A percentile compares a stretch with the other conserved stretches of the same genome.
Evolutionary conservation across 2,797 vertebrate species (phyloP).

Genomic region (Dryobates pubescens): DNA sequence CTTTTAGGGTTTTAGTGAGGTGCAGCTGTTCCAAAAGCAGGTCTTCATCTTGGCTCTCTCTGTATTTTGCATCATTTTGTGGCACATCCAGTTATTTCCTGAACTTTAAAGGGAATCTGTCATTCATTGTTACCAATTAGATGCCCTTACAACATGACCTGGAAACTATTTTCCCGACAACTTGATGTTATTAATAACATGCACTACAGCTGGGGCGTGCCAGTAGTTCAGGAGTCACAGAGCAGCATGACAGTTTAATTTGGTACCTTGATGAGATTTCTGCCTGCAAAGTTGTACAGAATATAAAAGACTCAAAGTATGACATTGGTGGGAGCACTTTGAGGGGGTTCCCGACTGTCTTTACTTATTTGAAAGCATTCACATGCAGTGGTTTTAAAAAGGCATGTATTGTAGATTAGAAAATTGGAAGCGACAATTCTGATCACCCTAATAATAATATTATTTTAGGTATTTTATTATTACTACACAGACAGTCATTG

Average conservation of each 20-base stretch:
- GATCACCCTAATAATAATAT: not conserved
- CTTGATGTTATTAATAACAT: conserved; percentile 63
- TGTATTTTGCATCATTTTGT: not conserved
- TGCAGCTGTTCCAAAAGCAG: not conserved
- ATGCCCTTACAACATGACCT: conserved; percentile 52
- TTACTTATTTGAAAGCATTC: not conserved
- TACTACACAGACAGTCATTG: not conserved
- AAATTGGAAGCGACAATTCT: not conserved
- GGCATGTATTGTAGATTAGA: not conserved
- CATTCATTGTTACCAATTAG: conserved; percentile 56
- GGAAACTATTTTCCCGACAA: conserved; percentile 55
- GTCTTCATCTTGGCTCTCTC: not conserved
- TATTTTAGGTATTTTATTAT: not conserved
- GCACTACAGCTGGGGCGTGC: conserved; percentile 49
- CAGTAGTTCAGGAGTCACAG: conserved; percentile 59
- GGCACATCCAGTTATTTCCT: conserved; percentile 5
- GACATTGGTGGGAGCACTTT: not conserved
- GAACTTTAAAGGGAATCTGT: conserved; percentile 40
- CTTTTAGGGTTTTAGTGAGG: not conserved
- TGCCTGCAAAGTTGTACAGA: conserved; percentile 4
- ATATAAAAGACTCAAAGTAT: conserved; percentile 15
- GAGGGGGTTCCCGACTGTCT: not conserved
- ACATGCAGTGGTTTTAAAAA: not conserved
- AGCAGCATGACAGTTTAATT: conserved; percentile 67
- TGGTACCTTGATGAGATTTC: conserved; percentile 66